Percentiles rank a stretch among this genome's conserved stretches.
Conservation (phyloP, 2,113 vertebrate species). For the Stictonetta naevosa region DNA sequence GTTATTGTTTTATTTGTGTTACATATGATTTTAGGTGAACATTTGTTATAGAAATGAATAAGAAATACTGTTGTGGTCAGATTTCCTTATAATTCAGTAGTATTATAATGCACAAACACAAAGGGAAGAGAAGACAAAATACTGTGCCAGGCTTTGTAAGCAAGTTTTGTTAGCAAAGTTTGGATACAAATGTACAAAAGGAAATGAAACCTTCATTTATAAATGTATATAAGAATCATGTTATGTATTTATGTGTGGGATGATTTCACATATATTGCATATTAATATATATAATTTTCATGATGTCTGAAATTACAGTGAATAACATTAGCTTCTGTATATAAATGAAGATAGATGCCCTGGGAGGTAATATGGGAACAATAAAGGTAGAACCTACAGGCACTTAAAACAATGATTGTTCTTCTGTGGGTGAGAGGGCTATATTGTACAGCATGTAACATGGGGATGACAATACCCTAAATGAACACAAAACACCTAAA, state of each 20-base stretch:
- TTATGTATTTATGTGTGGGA: neutral
- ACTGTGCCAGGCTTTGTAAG: neutral
- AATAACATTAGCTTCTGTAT: neutral
- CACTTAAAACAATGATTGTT: neutral
- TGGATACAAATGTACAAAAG: neutral
- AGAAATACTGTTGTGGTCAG: neutral
- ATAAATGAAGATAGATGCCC: neutral
- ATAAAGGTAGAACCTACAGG: neutral
- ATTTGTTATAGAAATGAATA: neutral
- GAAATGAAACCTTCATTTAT: fast-evolving
- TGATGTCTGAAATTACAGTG: neutral
- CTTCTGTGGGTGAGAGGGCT: neutral
- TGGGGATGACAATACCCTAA: neutral
- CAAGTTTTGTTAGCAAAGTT: neutral
- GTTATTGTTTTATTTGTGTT: neutral
- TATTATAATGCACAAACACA: neutral
- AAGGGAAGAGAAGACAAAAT: neutral
- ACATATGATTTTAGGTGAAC: neutral
- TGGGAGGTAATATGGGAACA: neutral
- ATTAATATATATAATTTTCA: neutral
- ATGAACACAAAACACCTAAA: neutral
- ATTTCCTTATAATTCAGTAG: neutral
- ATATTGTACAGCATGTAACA: neutral
- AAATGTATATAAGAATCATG: neutral
- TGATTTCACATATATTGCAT: neutral